Conservation (phyloP, 2,797 vertebrate genomes). For the Lacerta viridis region DNA sequence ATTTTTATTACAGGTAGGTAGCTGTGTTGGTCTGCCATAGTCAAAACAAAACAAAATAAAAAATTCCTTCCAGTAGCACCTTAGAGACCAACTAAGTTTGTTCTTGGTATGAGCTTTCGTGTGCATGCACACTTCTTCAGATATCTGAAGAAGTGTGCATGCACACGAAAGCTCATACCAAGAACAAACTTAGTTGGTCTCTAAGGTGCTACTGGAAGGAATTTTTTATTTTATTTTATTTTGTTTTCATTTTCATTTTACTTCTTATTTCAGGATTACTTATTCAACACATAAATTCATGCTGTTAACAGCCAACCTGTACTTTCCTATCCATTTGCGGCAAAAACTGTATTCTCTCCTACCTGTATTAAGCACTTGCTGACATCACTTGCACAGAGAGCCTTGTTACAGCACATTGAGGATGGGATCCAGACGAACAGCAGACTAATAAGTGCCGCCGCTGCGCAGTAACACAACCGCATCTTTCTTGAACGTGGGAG, state of each 20-base stretch:
- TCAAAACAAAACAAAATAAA: too few relatives aligned
- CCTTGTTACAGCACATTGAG: conserved; percentile 93
- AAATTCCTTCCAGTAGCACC: too few relatives aligned
- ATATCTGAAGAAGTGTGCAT: too few relatives aligned
- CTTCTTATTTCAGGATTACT: not conserved
- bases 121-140: too few relatives aligned
- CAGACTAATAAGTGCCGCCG: conserved; percentile 77
- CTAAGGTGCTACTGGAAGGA: too few relatives aligned
- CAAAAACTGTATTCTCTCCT: not conserved
- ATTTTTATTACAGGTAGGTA: not conserved
- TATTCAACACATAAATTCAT: not conserved
- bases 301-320: not conserved
- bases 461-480: conserved; percentile 82
- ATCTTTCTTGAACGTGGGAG: conserved; percentile 82
- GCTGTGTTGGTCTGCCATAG: too few relatives aligned
- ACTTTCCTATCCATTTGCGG: rapidly evolving
- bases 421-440: conserved; percentile 84
- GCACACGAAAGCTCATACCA: too few relatives aligned
- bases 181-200: too few relatives aligned
- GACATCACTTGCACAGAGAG: conserved; percentile 96
- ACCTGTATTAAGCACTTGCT: conserved; percentile 99
- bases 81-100: too few relatives aligned
- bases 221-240: too few relatives aligned
- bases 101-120: too few relatives aligned
- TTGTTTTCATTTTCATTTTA: not conserved